Evolutionary conservation across 2,113 vertebrate genomes (phyloP).

Genomic region (Pelmatolapia mariae): DNA sequence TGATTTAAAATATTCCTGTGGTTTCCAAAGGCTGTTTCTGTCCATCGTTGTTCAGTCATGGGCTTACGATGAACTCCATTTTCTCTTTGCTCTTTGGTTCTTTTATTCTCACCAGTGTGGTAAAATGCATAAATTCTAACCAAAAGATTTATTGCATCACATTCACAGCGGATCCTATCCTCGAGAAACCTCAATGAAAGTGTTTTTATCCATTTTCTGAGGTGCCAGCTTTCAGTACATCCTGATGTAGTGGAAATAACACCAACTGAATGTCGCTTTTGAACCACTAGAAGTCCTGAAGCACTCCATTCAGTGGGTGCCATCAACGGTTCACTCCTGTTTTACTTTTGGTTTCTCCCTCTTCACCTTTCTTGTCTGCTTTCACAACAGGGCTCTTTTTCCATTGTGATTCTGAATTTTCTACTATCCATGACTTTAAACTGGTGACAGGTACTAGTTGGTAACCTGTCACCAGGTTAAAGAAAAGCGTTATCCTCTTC

Average conservation of each 20-base stretch:
- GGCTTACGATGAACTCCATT: not conserved
- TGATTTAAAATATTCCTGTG: not conserved
- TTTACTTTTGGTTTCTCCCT: not conserved
- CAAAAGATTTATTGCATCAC: not conserved
- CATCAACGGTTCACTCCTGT: not conserved
- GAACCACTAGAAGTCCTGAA: not conserved
- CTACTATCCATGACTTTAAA: not conserved
- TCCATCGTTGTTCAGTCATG: not conserved
- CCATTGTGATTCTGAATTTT: not conserved
- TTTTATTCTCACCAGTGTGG: not conserved
- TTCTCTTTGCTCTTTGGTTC: not conserved
- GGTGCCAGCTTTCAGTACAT: not conserved
- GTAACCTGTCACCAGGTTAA: not conserved
- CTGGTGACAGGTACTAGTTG: not conserved
- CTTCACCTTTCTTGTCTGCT: not conserved
- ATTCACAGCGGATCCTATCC: not conserved
- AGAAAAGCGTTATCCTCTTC: not conserved
- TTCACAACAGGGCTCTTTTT: not conserved
- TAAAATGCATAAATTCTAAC: not conserved
- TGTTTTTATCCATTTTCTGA: not conserved
- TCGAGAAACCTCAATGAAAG: not conserved
- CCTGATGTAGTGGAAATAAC: not conserved
- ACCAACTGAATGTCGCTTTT: not conserved
- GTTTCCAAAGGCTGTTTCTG: not conserved
- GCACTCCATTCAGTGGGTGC: not conserved